A percentile compares a stretch with the other conserved stretches of the same genome.
Conservation (phyloP, 2,888 invertebrate genomes). For the Formica aserva region DNA sequence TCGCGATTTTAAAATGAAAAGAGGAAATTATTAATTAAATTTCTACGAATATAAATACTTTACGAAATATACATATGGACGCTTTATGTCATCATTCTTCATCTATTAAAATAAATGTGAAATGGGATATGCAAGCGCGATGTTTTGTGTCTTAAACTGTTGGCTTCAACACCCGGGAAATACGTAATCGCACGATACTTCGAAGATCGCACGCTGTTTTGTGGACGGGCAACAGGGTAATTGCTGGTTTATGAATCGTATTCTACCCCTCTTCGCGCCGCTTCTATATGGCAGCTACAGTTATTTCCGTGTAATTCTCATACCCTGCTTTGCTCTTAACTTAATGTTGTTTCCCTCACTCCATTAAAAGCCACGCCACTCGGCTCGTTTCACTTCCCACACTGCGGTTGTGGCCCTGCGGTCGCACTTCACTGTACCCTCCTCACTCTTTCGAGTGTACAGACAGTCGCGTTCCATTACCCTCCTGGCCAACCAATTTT, state of each 20-base stretch:
- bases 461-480: slow-evolving; percentile 77
- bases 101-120: not conserved
- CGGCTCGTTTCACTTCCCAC: slow-evolving; percentile 84
- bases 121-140: not conserved
- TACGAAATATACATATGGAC: not conserved
- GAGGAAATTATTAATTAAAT: not conserved
- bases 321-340: slow-evolving; percentile 80
- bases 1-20: not conserved
- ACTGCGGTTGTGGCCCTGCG: slow-evolving; percentile 80
- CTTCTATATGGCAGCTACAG: slow-evolving; percentile 71
- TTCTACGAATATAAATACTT: not conserved
- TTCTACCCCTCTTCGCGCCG: slow-evolving; percentile 70
- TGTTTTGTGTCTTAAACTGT: slow-evolving; percentile 23
- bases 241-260: slow-evolving; percentile 85
- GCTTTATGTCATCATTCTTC: not conserved
- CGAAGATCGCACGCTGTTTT: slow-evolving; percentile 53
- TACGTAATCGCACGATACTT: slow-evolving; percentile 23
- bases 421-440: slow-evolving; percentile 71
- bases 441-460: slow-evolving; percentile 67
- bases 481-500: slow-evolving; percentile 73
- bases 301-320: slow-evolving; percentile 82
- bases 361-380: slow-evolving; percentile 84
- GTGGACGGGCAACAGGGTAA: slow-evolving; percentile 78
- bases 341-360: slow-evolving; percentile 83
- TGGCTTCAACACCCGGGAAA: slow-evolving; percentile 24